Conservation (phyloP, 2,888 invertebrate genomes). For the Agriopis leucophaearia region DNA sequence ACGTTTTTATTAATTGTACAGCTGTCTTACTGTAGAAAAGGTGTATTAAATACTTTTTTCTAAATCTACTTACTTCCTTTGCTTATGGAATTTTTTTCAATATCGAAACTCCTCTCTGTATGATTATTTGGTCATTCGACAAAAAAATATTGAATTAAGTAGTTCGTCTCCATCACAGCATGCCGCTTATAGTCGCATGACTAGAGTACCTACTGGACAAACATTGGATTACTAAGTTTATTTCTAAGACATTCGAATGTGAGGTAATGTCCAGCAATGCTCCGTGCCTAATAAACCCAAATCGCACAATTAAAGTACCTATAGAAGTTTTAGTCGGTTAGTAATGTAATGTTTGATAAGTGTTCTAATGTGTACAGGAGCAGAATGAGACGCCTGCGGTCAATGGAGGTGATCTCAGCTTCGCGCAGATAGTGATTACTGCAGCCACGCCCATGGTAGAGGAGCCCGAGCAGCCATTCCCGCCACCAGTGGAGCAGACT, state of each 20-base stretch:
- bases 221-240: not conserved
- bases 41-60: too few relatives aligned
- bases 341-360: not conserved
- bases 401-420: slow-evolving; percentile 90
- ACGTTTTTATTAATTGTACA: too few relatives aligned
- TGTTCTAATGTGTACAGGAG: slow-evolving; percentile 43
- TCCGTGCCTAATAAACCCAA: too few relatives aligned
- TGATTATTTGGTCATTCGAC: slow-evolving; percentile 6
- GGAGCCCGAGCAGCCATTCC: slow-evolving; percentile 93
- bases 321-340: not conserved
- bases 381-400: slow-evolving; percentile 70
- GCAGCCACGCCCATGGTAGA: slow-evolving; percentile 97
- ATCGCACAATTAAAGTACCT: not conserved
- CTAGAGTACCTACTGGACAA: slow-evolving; percentile 6
- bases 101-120: not conserved
- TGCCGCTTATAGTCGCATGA: slow-evolving; percentile 36
- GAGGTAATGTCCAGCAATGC: not conserved
- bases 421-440: slow-evolving; percentile 96
- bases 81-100: not conserved
- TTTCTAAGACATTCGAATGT: not conserved
- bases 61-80: not conserved
- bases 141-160: slow-evolving; percentile 9
- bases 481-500: slow-evolving; percentile 74
- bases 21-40: too few relatives aligned
- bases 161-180: slow-evolving; percentile 36